phyloP scores from a whole-genome alignment of 92 coral and sea anemone genomes.

The Anthopleura xanthogrammica region DNA sequence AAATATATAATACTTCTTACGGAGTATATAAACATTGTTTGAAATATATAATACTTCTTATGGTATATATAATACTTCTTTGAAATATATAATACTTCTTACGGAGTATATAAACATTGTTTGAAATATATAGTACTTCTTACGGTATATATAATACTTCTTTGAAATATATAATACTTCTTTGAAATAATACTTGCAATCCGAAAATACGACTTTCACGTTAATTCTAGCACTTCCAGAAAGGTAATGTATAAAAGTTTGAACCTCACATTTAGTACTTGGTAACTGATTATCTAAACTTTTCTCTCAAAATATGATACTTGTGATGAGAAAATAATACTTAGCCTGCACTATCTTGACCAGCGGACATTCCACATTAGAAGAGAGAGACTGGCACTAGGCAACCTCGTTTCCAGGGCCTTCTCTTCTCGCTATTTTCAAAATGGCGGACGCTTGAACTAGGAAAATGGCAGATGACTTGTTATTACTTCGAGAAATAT shows the following conservation, averaged over 20 bases:
- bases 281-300: too few species aligned
- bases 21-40: background rate
- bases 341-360: constrained; percentile 11
- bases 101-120: background rate
- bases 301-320: too few species aligned
- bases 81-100: too few species aligned
- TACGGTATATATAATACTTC: too few species aligned
- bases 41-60: too few species aligned
- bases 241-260: too few species aligned
- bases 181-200: background rate
- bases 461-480: background rate
- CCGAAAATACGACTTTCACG: too few species aligned
- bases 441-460: background rate
- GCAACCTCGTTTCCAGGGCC: background rate
- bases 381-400: constrained; percentile 1
- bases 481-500: constrained; percentile 11
- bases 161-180: too few species aligned
- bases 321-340: background rate
- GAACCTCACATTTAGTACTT: too few species aligned
- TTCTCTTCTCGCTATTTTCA: background rate
- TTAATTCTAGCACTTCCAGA: too few species aligned
- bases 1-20: too few species aligned
- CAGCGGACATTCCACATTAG: constrained; percentile 6
- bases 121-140: background rate
- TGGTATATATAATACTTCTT: too few species aligned